Percentiles rank a stretch among this genome's conserved stretches.
Evolutionary conservation across 2,113 vertebrate genomes (phyloP).

Genomic region (Maccullochella peelii): DNA sequence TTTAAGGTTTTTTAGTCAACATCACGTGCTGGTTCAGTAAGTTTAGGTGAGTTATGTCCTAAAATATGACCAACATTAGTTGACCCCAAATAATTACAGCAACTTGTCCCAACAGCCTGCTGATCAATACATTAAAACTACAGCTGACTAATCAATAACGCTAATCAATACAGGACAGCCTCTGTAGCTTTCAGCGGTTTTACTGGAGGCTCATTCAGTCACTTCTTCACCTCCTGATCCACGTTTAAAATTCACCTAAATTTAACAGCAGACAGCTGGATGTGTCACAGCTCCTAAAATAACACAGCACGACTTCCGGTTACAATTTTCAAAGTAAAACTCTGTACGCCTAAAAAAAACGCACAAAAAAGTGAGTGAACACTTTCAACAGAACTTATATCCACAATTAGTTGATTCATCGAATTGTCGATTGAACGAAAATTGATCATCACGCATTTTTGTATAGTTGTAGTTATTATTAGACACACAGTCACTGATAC

Average conservation of each 20-base stretch:
- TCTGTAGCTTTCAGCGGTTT: background rate
- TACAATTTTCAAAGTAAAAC: slow-evolving; percentile 43
- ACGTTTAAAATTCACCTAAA: slow-evolving; percentile 27
- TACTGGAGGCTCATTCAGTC: background rate
- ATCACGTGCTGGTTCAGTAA: too few relatives aligned
- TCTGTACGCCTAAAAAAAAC: too few relatives aligned
- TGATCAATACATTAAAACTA: background rate
- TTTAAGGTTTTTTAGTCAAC: too few relatives aligned
- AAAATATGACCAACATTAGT: background rate
- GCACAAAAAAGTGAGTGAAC: background rate
- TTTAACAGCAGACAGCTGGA: slow-evolving; percentile 56
- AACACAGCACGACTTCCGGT: slow-evolving; percentile 5
- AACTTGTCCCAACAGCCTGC: background rate
- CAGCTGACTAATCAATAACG: background rate
- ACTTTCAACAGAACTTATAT: background rate
- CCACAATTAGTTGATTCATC: too few relatives aligned
- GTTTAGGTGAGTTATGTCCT: background rate
- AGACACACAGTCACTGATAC: too few relatives aligned
- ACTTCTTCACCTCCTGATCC: background rate
- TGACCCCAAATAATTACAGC: background rate
- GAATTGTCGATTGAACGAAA: too few relatives aligned
- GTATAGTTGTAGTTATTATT: too few relatives aligned
- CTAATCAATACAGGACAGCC: background rate
- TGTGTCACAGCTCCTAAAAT: slow-evolving; percentile 34
- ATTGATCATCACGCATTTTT: background rate